A percentile compares a stretch with the other conserved stretches of the same genome.
Evolutionary conservation across 2,113 vertebrate genomes (phyloP).

Genomic region (Vireo altiloquus): DNA sequence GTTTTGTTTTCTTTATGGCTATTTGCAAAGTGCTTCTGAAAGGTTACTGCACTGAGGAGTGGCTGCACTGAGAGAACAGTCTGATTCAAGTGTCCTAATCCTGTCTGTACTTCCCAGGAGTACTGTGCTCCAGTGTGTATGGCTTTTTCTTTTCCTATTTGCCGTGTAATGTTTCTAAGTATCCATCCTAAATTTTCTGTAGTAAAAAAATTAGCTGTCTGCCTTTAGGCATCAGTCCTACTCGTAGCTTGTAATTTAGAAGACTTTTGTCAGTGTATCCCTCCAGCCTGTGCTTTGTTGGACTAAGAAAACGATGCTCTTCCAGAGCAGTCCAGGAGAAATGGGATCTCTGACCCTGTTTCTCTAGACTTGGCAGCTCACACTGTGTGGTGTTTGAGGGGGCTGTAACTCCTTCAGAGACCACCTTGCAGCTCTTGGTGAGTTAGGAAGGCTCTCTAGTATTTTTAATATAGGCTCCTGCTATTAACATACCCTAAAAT

Average conservation of each 20-base stretch:
- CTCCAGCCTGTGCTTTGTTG: background rate
- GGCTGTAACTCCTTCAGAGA: background rate
- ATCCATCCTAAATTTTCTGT: background rate
- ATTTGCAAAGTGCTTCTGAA: background rate
- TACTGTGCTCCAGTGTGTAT: background rate
- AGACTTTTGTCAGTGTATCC: background rate
- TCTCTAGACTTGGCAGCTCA: fast-evolving
- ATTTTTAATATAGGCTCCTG: background rate
- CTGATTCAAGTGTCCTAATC: background rate
- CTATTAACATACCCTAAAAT: background rate
- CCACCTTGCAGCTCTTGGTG: background rate
- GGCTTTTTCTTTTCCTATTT: background rate
- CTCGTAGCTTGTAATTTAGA: background rate
- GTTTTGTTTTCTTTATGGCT: background rate
- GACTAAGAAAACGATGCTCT: fast-evolving
- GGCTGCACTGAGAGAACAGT: background rate
- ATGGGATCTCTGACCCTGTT: background rate
- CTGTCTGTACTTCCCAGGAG: background rate
- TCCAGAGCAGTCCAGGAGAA: background rate
- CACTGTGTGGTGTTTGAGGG: background rate
- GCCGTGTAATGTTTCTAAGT: background rate
- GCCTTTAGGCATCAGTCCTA: background rate
- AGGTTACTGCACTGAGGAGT: background rate
- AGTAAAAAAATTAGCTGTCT: background rate
- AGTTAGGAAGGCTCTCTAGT: background rate